Conservation (phyloP, 2,797 vertebrate genomes). For the Hydrophis major region DNA sequence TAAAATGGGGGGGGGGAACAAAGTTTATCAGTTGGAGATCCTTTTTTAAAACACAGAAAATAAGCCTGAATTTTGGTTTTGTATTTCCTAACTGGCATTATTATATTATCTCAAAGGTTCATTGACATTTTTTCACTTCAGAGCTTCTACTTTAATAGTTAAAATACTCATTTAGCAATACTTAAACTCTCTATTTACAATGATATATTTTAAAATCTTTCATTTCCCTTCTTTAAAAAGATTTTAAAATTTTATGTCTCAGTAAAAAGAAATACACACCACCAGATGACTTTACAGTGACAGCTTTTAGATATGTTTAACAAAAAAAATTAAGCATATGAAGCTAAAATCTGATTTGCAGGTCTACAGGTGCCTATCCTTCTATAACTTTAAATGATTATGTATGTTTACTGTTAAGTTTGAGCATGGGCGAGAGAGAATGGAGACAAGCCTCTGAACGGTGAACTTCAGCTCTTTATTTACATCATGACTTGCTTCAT, state of each 20-base stretch:
- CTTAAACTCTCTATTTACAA: background rate
- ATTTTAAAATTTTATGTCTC: conserved; percentile 2
- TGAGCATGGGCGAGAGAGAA: no score
- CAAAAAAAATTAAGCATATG: background rate
- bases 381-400: background rate
- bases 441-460: no score
- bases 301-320: background rate
- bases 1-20: background rate
- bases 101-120: background rate
- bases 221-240: background rate
- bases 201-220: background rate
- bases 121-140: background rate
- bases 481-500: no score
- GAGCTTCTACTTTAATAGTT: background rate
- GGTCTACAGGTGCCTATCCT: background rate
- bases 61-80: background rate
- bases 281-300: background rate
- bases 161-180: background rate
- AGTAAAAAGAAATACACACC: conserved; percentile 7
- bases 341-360: background rate
- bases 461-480: no score
- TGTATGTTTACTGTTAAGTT: background rate
- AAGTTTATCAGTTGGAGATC: background rate
- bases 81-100: background rate
- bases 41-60: background rate